Base-by-base conservation (phyloP, 2,113 vertebrate species). In the Hippocampus abdominalis region DNA sequence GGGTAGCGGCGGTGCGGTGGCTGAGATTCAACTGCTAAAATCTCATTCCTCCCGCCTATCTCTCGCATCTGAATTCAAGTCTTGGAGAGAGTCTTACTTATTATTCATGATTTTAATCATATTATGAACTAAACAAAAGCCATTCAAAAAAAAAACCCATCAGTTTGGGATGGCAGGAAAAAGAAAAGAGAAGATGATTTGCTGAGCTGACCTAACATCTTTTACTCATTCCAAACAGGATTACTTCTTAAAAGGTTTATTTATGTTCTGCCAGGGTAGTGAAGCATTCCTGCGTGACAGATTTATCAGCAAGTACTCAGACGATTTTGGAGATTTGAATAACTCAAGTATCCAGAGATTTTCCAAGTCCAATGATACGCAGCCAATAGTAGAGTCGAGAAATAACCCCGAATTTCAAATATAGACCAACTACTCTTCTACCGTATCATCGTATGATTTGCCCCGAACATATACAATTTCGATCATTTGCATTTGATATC, bases 251-350 rank as follows among this genome's bases (percentile, higher is more conserved):
- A 77, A 84, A 73, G 79, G 70, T 68, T 78, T 84, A 82, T 84
- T 84, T 81, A 87, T 83, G 74, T 78, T 69, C 68, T 69, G 56
- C 27, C 62, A 71, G 72, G 72, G 81, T 71, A 84, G 79, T 44
- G 39, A 74, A 36, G 60, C 82, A 89, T 89, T 90, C 81, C 85
- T 80, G n/a, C 6, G 4, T 78, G 82, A 79, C 72, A 87, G 86
- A 87, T 92, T 91, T 90, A 89, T 81, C 39, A 64, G 51, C 51
- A 78, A 70, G 61, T 80, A 71, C 74, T 73, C 64, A 81, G 71
- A 53, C 81, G 74, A 79, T 74, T 70, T 83, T 51, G 2, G 51
- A n/a, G 71, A 78, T 88, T 70, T 64, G 79, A 81, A 81, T 76
- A 85, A 74, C 73, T 73, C 56, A 76, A 65, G 68, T 70, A 67